These are phyloP conservation scores for Eubasilissa regina DNA, from an alignment of 1,140 invertebrate genomes.

Conservation along the genomic window DNA sequence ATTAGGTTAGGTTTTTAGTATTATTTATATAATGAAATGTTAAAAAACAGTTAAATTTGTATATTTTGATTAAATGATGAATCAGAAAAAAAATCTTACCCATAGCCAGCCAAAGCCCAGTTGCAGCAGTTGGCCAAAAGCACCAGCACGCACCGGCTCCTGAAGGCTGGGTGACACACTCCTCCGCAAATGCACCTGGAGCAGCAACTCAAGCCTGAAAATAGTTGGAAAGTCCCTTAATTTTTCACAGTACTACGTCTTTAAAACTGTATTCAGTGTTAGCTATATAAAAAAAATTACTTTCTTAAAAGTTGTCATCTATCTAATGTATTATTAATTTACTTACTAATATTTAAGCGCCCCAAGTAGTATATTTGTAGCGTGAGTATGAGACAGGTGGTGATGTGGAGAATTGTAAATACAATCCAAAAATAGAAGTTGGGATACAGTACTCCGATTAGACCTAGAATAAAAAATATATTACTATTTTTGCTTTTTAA, in stretches of 20 bases:
- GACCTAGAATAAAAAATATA: constrained; percentile 68
- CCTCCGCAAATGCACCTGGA: constrained; percentile 44
- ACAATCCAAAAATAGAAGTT: constrained; percentile 83
- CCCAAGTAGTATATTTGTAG: constrained; percentile 92
- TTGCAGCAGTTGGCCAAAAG: constrained; percentile 83
- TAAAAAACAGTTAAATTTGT: no score
- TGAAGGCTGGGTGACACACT: constrained; percentile 63
- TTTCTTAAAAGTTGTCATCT: no score
- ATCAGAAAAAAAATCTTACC: constrained; percentile 66
- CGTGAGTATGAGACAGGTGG: constrained; percentile 81
- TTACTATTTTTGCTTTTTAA: no score
- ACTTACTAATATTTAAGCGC: constrained; percentile 75
- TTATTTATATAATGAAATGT: no score
- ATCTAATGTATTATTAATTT: no score
- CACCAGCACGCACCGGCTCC: constrained; percentile 73
- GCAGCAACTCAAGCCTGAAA: constrained; percentile 34
- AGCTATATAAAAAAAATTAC: no score
- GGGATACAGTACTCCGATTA: constrained; percentile 86
- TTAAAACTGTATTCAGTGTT: no score
- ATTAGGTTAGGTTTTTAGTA: no score
- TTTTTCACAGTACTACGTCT: no score
- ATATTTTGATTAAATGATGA: no score
- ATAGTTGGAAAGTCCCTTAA: neutral
- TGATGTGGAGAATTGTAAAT: constrained; percentile 83
- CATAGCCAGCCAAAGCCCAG: constrained; percentile 81